These are phyloP conservation scores for Thymelicus acteon DNA, from an alignment of 2,888 invertebrate genomes.

Conservation along the genomic window DNA sequence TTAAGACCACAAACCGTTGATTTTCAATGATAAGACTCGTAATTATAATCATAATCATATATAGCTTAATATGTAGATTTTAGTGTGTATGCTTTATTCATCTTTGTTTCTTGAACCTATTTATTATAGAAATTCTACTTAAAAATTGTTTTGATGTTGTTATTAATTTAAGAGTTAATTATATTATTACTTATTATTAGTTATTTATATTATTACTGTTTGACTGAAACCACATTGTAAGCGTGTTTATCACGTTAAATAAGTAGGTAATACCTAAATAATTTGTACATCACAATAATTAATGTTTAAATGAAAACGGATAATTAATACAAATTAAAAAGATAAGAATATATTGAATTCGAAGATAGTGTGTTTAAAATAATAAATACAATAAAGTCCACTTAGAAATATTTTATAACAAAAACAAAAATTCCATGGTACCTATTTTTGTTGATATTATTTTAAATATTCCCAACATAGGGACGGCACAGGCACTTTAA, in stretches of 20 bases:
- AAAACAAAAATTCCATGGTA: background rate
- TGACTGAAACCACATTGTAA: conserved; percentile 12
- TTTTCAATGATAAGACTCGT: background rate
- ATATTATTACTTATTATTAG: too few species aligned
- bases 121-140: too few species aligned
- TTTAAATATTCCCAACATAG: background rate
- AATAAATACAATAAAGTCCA: conserved; percentile 6
- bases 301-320: conserved; percentile 10
- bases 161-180: too few species aligned
- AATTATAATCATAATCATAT: background rate
- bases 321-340: conserved; percentile 14
- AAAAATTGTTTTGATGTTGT: too few species aligned
- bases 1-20: background rate
- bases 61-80: conserved; percentile 8
- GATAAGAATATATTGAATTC: conserved; percentile 4
- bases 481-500: background rate
- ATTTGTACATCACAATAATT: conserved; percentile 13
- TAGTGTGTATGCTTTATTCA: background rate
- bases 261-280: conserved; percentile 3
- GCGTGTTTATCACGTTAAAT: conserved; percentile 12
- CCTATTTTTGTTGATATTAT: background rate
- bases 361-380: conserved; percentile 4
- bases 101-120: background rate
- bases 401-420: conserved; percentile 18
- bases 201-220: background rate